Evolutionary conservation across 64 coral and sea anemone species (phyloP), one percentile per base, ranked within the genome.

Genomic region (Anthopleura sola): DNA sequence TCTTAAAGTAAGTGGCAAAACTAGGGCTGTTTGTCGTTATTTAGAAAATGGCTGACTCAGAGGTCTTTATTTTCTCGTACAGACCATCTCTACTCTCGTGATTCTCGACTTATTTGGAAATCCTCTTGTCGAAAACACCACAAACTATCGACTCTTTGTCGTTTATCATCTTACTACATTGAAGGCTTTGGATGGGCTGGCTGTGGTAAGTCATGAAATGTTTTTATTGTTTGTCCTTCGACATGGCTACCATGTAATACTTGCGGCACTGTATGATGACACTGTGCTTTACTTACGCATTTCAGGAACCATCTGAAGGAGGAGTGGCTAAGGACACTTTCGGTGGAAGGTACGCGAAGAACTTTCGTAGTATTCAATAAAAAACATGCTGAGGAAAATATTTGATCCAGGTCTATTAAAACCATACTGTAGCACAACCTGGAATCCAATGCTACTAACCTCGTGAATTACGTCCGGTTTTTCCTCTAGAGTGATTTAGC

Each of bases 101-200:
- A 99, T 99, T 74, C 82, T 99, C 6, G 97, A 99, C 49, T 83
- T 99, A 36, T 92, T 82, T 83, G 97, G 97, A 49, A 99, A 99
- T 78, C 97, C 97, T 0, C 28, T 89, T 16, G 81, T 89, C 15
- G 57, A 81, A 2, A 86, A 80, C 23, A 94, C 84, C 56, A 76
- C 80, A 47, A 94, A 95, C 75, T 94, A 99, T 87, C 93, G 97
- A 48, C 78, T 99, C 26, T 99, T 99, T 47, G 92, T 99, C 16
- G 62, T 99, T 86, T 99, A 92, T 88, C 97, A 99, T 60, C 76
- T 99, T 84, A 83, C 93, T 12, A 86, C 92, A 23, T 90, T 99
- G 29, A 99, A 99, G n/a, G 97, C 97, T 62, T 80, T 99, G 69
- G 93, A 99, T 62, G 97, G 97, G 36, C 29, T 92, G 24, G 97